Evolutionary conservation across 2,888 invertebrate species (phyloP).

Genomic region (Leptinotarsa haldemani): DNA sequence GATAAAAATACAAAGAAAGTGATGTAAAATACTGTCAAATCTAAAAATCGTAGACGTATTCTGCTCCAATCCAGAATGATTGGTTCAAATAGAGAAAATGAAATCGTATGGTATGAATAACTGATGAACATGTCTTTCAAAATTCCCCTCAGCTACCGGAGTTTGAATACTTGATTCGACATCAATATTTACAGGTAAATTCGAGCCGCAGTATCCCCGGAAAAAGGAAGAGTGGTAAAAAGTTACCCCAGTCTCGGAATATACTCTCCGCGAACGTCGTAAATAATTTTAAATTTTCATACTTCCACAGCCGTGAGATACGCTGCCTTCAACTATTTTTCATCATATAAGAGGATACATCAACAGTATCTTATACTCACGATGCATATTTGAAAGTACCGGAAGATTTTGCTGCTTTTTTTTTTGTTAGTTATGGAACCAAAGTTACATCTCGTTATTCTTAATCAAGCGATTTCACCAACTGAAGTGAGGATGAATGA

Average conservation of each 20-base stretch:
- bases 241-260: conserved; percentile 7
- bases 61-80: neutral
- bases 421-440: neutral
- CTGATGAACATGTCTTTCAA: conserved; percentile 19
- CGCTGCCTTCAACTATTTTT: conserved; percentile 15
- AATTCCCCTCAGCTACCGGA: conserved; percentile 35
- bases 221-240: conserved; percentile 11
- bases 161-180: conserved; percentile 38
- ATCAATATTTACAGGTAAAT: conserved; percentile 42
- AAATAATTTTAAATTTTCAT: conserved; percentile 36
- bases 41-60: neutral
- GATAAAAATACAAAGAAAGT: no score
- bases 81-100: neutral
- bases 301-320: neutral
- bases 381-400: conserved; percentile 9
- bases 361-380: conserved; percentile 19
- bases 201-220: conserved; percentile 26
- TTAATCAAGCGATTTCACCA: neutral
- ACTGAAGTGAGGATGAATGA: no score
- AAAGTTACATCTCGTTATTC: conserved; percentile 5
- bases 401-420: neutral
- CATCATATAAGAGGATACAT: conserved; percentile 21
- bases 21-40: neutral
- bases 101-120: conserved; percentile 20
- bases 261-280: conserved; percentile 20